A percentile compares a stretch with the other conserved stretches of the same genome.
phyloP scores from a whole-genome alignment of 2,113 vertebrate genomes.

The Zosterops japonicus region DNA sequence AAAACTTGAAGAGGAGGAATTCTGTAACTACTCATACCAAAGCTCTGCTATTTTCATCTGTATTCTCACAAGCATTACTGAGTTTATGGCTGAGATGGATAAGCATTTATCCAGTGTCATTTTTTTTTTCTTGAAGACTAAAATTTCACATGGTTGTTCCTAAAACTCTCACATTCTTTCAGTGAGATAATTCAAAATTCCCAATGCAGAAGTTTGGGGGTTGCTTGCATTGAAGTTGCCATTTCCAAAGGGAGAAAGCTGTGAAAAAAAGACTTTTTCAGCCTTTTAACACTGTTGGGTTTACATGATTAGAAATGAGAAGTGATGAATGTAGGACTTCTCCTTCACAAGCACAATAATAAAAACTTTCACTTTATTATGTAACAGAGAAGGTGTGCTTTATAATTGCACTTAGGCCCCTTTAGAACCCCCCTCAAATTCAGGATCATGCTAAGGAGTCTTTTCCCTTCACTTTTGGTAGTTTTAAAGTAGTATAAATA shows the following conservation, averaged over 20 bases:
- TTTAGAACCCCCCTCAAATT: not conserved
- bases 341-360: not conserved
- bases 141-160: not conserved
- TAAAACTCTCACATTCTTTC: not conserved
- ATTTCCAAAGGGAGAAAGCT: not conserved
- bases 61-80: conserved; percentile 6
- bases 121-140: not conserved
- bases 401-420: not conserved
- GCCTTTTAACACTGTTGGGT: not conserved
- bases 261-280: not conserved
- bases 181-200: not conserved
- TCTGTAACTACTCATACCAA: conserved; percentile 5
- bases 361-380: not conserved
- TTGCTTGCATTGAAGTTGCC: not conserved
- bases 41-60: not conserved
- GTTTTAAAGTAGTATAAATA: not conserved
- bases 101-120: not conserved
- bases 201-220: not conserved
- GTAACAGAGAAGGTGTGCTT: not conserved
- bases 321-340: not conserved
- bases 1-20: conserved; percentile 34
- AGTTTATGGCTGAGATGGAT: not conserved
- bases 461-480: not conserved
- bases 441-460: not conserved
- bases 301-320: not conserved